These are phyloP conservation scores for Dendrolimus pini DNA, from an alignment of 2,888 invertebrate species.

Conservation along the genomic window DNA sequence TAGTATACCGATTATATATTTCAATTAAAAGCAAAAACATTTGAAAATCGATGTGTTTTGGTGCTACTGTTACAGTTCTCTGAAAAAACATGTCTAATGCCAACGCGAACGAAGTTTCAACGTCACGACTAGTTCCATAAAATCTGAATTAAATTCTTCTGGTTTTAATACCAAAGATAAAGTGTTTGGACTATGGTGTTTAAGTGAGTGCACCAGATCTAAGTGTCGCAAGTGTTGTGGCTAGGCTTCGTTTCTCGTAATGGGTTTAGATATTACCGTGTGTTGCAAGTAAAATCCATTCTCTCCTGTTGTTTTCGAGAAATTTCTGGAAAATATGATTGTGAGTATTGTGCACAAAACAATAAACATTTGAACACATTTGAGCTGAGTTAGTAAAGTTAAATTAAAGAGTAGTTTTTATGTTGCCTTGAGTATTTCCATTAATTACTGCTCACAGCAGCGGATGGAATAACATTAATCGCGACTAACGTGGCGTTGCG, in stretches of 20 bases:
- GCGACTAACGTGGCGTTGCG: background rate
- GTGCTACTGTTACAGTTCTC: too few relatives aligned
- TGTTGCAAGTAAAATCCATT: conserved; percentile 38
- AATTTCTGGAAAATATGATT: background rate
- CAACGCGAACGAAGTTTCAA: too few relatives aligned
- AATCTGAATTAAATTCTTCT: too few relatives aligned
- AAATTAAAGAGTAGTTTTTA: background rate
- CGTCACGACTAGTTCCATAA: too few relatives aligned
- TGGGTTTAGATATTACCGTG: conserved; percentile 20
- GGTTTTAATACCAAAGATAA: too few relatives aligned
- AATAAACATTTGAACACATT: background rate
- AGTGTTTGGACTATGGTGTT: too few relatives aligned
- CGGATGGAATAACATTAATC: conserved; percentile 2
- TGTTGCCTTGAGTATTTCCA: conserved; percentile 4
- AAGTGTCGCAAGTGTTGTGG: conserved; percentile 21
- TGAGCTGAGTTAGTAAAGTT: background rate
- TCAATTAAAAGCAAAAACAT: too few relatives aligned
- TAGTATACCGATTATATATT: too few relatives aligned
- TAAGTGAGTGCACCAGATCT: background rate
- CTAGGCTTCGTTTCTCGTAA: conserved; percentile 16
- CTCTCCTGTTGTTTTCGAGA: conserved; percentile 11
- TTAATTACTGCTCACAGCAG: conserved; percentile 1
- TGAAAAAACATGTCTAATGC: too few relatives aligned
- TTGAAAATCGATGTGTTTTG: too few relatives aligned
- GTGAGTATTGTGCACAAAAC: background rate